Evolutionary conservation across 2,797 vertebrate species (phyloP).

Genomic region (Argya squamiceps): DNA sequence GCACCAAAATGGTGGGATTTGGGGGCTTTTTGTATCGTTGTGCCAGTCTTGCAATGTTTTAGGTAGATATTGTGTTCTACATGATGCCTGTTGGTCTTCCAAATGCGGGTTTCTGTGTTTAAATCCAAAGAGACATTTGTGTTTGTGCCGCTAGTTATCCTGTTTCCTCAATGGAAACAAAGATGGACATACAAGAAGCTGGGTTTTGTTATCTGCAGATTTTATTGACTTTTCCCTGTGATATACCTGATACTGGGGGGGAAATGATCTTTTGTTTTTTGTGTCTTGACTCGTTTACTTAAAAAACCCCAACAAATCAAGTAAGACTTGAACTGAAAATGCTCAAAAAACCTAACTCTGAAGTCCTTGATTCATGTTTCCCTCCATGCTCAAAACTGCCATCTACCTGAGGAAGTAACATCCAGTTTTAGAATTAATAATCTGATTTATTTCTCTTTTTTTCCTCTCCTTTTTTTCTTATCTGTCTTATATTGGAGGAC

Average conservation of each 20-base stretch:
- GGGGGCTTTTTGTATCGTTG: not conserved
- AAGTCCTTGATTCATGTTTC: not conserved
- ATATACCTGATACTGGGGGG: accelerated
- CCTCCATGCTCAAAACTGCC: not conserved
- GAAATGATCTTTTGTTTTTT: not conserved
- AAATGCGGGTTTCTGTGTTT: not conserved
- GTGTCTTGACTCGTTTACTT: not conserved
- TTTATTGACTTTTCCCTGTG: not conserved
- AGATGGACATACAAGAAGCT: not conserved
- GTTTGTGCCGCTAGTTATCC: not conserved
- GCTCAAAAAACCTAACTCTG: not conserved
- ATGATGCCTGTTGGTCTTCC: not conserved
- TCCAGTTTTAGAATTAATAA: not conserved
- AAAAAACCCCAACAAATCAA: not conserved
- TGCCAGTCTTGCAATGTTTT: not conserved
- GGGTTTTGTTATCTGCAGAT: not conserved
- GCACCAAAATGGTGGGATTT: not conserved
- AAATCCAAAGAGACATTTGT: not conserved
- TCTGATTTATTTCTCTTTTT: not conserved
- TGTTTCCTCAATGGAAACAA: not conserved
- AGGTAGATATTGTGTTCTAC: not conserved
- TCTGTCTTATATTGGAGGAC: not conserved
- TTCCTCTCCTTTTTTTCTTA: not conserved
- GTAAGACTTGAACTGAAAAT: not conserved
- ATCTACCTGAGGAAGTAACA: not conserved